Conservation (phyloP, 2,113 vertebrate species). For the Gorilla gorilla region DNA sequence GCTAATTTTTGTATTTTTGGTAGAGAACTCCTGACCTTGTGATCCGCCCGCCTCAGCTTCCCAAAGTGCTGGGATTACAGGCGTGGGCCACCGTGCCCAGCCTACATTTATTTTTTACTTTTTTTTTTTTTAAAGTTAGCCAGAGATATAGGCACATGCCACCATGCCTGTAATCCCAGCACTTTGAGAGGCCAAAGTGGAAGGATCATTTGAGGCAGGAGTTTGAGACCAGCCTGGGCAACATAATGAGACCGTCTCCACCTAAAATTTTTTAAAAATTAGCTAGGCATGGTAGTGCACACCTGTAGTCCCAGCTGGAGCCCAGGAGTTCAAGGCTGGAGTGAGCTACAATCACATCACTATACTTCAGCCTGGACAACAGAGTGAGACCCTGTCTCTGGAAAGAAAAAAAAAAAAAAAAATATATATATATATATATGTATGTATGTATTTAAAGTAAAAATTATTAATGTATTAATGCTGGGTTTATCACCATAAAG, state of each 20-base stretch:
- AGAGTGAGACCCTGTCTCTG: background rate
- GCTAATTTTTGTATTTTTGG: too few relatives aligned
- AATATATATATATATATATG: background rate
- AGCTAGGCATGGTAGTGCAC: background rate
- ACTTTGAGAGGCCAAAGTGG: background rate
- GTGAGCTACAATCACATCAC: background rate
- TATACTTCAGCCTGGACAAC: background rate
- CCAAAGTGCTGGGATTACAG: too few relatives aligned
- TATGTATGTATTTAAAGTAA: background rate
- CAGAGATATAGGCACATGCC: too few relatives aligned
- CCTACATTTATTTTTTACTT: too few relatives aligned
- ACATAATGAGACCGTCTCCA: too few relatives aligned
- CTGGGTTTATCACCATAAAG: background rate
- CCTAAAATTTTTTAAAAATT: background rate
- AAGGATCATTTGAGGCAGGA: background rate
- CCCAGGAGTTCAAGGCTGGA: background rate
- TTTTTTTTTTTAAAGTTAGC: too few relatives aligned
- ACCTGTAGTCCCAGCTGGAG: background rate
- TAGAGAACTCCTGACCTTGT: too few relatives aligned
- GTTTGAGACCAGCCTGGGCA: background rate
- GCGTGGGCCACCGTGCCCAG: too few relatives aligned
- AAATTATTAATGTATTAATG: background rate
- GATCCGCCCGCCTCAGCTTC: too few relatives aligned
- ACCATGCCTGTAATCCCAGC: background rate
- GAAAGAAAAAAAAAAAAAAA: too few relatives aligned